Percentiles rank a stretch among this genome's conserved stretches.
Evolutionary conservation across 2,797 vertebrate species (phyloP).

Genomic region (Schizothorax lantsangensis): DNA sequence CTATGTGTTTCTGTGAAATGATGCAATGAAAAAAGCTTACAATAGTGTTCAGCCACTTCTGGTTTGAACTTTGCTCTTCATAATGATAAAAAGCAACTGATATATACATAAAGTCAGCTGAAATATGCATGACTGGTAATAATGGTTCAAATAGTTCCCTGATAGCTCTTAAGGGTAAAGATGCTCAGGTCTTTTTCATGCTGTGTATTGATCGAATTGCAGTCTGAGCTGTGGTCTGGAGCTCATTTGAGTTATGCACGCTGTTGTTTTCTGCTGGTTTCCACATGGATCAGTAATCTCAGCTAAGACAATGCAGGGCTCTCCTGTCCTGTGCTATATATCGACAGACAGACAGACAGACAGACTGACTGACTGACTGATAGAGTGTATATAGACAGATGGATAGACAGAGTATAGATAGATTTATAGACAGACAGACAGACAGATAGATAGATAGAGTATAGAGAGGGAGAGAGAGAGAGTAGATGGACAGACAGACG

Average conservation of each 20-base stretch:
- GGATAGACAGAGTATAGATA: neutral
- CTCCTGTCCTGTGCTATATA: neutral
- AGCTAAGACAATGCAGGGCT: neutral
- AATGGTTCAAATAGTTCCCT: neutral
- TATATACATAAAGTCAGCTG: neutral
- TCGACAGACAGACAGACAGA: too few relatives aligned
- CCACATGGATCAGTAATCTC: slow-evolving; percentile 21
- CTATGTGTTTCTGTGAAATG: neutral
- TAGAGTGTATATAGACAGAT: neutral
- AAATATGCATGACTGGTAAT: neutral
- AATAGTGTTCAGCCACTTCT: slow-evolving; percentile 2
- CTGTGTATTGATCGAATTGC: slow-evolving; percentile 3
- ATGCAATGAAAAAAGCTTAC: slow-evolving; percentile 1
- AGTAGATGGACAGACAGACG: neutral
- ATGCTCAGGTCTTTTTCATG: neutral
- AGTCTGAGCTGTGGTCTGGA: slow-evolving; percentile 16
- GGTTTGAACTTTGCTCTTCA: neutral
- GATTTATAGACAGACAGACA: neutral
- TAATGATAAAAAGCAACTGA: neutral
- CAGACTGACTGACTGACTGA: too few relatives aligned
- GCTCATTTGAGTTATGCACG: neutral
- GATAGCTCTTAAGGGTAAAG: neutral
- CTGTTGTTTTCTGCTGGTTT: slow-evolving; percentile 22
- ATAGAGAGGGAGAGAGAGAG: too few relatives aligned
- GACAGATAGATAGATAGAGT: neutral